Percentiles rank a stretch among this genome's conserved stretches.
Conservation (phyloP, 2,797 vertebrate species). For the Brachyalestes nurse region DNA sequence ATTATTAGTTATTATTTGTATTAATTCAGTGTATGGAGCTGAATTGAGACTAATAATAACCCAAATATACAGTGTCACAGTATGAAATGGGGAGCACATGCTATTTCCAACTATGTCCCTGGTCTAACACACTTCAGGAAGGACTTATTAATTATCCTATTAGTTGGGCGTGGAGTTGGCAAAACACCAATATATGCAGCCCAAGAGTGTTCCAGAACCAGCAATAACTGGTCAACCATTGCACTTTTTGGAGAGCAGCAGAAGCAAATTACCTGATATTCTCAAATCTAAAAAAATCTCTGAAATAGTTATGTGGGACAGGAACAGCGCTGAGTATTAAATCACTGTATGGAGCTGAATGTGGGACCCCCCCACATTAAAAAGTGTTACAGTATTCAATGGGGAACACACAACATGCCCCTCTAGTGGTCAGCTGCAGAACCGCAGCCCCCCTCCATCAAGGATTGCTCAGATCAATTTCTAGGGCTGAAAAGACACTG, state of each 20-base stretch:
- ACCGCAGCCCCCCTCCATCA: not conserved
- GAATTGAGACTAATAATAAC: too few relatives aligned
- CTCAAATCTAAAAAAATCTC: not conserved
- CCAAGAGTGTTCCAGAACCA: too few relatives aligned
- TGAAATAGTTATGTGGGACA: not conserved
- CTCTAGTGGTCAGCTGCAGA: constrained; percentile 27
- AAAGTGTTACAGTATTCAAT: not conserved
- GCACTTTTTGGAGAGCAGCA: not conserved
- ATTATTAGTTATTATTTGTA: too few relatives aligned
- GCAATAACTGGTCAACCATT: not conserved
- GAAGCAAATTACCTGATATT: not conserved
- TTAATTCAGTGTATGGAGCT: too few relatives aligned
- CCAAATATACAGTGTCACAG: too few relatives aligned
- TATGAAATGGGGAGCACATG: too few relatives aligned
- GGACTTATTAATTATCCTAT: too few relatives aligned
- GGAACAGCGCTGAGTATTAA: not conserved
- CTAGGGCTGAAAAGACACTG: not conserved
- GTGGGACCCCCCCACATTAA: too few relatives aligned
- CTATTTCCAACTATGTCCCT: too few relatives aligned
- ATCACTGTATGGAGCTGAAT: not conserved
- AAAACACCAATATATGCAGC: too few relatives aligned
- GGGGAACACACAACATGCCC: not conserved
- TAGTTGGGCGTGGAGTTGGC: too few relatives aligned
- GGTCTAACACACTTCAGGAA: too few relatives aligned
- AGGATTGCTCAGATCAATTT: not conserved